phyloP scores from a whole-genome alignment of 2,888 invertebrate species.

The Unio pictorum region DNA sequence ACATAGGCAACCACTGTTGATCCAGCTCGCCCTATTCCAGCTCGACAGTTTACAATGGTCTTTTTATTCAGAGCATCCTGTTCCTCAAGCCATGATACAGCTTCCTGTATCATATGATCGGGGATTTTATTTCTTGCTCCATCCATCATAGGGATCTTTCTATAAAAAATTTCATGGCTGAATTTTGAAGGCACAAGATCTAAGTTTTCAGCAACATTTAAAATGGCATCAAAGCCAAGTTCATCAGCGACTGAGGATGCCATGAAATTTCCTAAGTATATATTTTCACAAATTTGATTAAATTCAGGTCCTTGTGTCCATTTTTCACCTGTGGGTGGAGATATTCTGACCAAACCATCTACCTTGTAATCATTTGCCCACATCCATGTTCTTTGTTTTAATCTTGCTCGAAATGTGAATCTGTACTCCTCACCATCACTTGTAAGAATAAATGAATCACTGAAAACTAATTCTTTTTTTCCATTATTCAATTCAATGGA shows the following conservation, averaged over 20 bases:
- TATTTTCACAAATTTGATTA: conserved; percentile 23
- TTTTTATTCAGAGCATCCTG: conserved; percentile 17
- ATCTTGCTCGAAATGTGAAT: conserved; percentile 31
- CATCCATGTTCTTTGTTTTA: conserved; percentile 9
- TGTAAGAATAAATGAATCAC: conserved; percentile 33
- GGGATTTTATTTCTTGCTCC: conserved; percentile 30
- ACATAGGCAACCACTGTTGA: conserved; percentile 43
- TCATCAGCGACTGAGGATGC: conserved; percentile 36
- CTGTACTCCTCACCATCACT: conserved; percentile 24
- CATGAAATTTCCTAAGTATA: conserved; percentile 48
- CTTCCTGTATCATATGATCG: conserved; percentile 22
- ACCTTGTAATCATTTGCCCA: conserved; percentile 25
- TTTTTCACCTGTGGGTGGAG: conserved; percentile 22
- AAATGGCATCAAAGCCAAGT: conserved; percentile 33
- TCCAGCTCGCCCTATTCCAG: conserved; percentile 45
- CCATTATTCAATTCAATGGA: conserved; percentile 1
- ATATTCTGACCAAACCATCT: conserved; percentile 29
- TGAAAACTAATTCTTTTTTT: conserved; percentile 13
- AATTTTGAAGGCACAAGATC: conserved; percentile 29
- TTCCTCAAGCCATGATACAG: conserved; percentile 32
- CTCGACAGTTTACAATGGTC: conserved; percentile 39
- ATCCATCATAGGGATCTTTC: conserved; percentile 35
- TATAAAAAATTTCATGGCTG: conserved; percentile 22
- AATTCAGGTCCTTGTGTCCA: conserved; percentile 37
- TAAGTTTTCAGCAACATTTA: conserved; percentile 42